Conservation (phyloP, 2,113 vertebrate genomes). For the Strigops habroptila region DNA sequence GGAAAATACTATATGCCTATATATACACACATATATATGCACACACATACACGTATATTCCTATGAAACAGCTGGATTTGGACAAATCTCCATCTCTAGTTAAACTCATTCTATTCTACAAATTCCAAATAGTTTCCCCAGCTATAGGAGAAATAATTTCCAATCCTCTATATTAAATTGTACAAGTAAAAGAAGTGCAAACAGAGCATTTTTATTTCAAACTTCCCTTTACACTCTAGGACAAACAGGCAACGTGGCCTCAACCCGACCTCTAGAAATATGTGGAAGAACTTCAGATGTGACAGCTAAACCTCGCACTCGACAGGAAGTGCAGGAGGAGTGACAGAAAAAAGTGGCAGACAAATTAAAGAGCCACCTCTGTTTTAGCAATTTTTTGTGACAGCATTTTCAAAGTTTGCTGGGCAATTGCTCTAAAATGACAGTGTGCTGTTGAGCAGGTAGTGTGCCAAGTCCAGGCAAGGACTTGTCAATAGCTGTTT, state of each 20-base stretch:
- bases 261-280: not conserved
- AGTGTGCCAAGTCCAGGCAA: constrained; percentile 42
- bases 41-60: not conserved
- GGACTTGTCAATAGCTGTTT: constrained; percentile 53
- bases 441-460: constrained; percentile 53
- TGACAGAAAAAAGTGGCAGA: constrained; percentile 73
- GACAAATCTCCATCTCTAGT: not conserved
- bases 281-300: constrained; percentile 33
- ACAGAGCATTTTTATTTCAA: constrained; percentile 3
- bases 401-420: constrained; percentile 74
- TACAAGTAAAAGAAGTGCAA: not conserved
- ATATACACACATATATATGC: accelerated
- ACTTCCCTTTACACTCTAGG: not conserved
- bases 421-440: constrained; percentile 65
- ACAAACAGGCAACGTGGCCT: constrained; percentile 18
- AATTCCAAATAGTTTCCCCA: not conserved
- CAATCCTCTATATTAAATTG: not conserved
- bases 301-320: constrained; percentile 64
- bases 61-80: not conserved
- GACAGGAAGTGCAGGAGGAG: constrained; percentile 60
- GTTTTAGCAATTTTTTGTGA: constrained; percentile 75
- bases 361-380: constrained; percentile 73
- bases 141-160: not conserved
- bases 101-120: not conserved
- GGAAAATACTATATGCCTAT: not conserved